These are phyloP conservation scores for Apeltes quadracus DNA, from an alignment of 2,113 vertebrate species.

Conservation along the genomic window DNA sequence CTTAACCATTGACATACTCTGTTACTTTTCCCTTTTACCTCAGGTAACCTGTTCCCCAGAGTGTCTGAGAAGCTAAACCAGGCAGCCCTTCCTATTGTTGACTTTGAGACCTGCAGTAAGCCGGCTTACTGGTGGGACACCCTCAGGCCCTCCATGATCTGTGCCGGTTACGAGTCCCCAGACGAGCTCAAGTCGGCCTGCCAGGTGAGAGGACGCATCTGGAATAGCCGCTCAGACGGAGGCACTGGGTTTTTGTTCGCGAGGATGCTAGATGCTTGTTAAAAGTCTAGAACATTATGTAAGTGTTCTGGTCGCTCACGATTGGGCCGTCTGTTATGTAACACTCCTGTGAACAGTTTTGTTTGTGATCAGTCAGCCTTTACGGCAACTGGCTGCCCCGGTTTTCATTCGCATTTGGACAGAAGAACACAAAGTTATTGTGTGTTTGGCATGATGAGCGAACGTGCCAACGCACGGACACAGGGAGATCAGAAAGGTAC, in stretches of 20 bases:
- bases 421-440: conserved; percentile 36
- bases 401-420: conserved; percentile 36
- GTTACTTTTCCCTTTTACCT: not conserved
- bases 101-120: conserved; percentile 78
- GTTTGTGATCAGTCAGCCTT: conserved; percentile 66
- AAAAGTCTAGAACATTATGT: conserved; percentile 16
- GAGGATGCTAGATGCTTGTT: not conserved
- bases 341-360: conserved; percentile 48
- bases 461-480: not conserved
- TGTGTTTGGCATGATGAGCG: conserved; percentile 28
- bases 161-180: conserved; percentile 74
- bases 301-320: conserved; percentile 9
- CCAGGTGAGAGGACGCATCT: conserved; percentile 59
- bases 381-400: conserved; percentile 27
- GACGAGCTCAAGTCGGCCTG: conserved; percentile 80
- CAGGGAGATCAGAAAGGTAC: not conserved
- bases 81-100: conserved; percentile 69
- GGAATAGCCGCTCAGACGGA: not conserved
- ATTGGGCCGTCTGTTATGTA: conserved; percentile 28
- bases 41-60: conserved; percentile 62
- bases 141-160: conserved; percentile 78
- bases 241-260: no score
- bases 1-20: not conserved
- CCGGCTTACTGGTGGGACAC: conserved; percentile 74
- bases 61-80: conserved; percentile 72